Evolutionary conservation across 2,113 vertebrate genomes (phyloP).

Genomic region (Paracanthobrama guichenoti): DNA sequence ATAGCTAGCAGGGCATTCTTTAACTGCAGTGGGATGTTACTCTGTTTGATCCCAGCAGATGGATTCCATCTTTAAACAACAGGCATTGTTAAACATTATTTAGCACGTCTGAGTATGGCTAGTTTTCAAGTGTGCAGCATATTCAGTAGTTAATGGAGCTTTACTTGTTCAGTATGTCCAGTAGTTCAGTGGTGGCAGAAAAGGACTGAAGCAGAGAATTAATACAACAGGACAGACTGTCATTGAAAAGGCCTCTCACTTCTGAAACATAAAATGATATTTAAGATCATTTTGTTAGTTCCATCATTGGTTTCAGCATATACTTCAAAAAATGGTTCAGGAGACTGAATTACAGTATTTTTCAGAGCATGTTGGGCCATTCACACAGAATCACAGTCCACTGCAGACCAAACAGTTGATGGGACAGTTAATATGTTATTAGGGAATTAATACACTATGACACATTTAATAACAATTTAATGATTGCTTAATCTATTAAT

Average conservation of each 20-base stretch:
- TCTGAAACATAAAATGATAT: conserved; percentile 39
- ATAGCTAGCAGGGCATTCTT: conserved; percentile 62
- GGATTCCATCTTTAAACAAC: conserved; percentile 65
- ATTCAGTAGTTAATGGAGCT: neutral
- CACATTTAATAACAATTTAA: no score
- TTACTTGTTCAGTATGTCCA: conserved; percentile 65
- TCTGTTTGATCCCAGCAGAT: neutral
- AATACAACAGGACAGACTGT: conserved; percentile 70
- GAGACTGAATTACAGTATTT: neutral
- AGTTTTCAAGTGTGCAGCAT: neutral
- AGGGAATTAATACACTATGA: no score
- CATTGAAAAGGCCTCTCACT: conserved; percentile 70
- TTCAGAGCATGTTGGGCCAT: no score
- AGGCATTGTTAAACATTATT: neutral
- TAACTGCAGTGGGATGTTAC: conserved; percentile 65
- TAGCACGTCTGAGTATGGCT: neutral
- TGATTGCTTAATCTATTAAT: no score
- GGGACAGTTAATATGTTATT: no score
- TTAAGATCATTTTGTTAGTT: neutral
- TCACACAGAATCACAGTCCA: no score
- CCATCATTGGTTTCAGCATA: neutral
- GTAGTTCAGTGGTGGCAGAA: conserved; percentile 69
- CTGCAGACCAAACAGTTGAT: no score
- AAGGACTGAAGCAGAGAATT: conserved; percentile 75
- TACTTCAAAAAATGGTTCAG: neutral